Evolutionary conservation across 2,797 vertebrate species (phyloP).

Genomic region (Dendrocincla fuliginosa): DNA sequence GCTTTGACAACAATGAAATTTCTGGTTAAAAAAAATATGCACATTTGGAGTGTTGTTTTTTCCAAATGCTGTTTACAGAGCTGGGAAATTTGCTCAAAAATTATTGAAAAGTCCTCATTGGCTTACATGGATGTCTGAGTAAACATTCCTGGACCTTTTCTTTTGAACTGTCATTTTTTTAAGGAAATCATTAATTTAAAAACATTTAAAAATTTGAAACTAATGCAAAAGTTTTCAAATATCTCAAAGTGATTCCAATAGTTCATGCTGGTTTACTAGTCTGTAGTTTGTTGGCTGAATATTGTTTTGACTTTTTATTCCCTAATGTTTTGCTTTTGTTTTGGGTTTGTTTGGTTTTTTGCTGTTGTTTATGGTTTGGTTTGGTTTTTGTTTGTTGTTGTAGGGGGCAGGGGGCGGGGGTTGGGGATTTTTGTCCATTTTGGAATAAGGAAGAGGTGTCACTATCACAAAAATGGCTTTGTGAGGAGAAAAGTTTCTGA

Average conservation of each 20-base stretch:
- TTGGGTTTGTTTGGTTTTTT: neutral
- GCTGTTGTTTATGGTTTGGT: neutral
- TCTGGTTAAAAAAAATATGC: neutral
- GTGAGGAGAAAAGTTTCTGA: neutral
- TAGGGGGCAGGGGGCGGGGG: neutral
- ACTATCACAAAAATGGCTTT: accelerated
- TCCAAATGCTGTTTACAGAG: neutral
- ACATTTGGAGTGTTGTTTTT: neutral
- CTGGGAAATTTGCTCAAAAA: neutral
- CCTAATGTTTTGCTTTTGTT: neutral
- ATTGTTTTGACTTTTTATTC: neutral
- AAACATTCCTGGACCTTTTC: neutral
- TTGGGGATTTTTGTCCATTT: neutral
- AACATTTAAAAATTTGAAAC: neutral
- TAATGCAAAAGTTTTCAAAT: neutral
- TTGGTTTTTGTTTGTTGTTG: neutral
- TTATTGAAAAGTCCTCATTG: neutral
- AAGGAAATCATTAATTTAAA: neutral
- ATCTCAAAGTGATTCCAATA: neutral
- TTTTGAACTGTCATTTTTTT: neutral
- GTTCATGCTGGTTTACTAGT: neutral
- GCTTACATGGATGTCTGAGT: neutral
- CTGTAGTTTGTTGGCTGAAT: neutral
- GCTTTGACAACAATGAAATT: neutral
- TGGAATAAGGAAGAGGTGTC: neutral